Evolutionary conservation across 1,140 invertebrate species (phyloP), one percentile per base, ranked within the genome.

Genomic region (Drosophila gunungcola): DNA sequence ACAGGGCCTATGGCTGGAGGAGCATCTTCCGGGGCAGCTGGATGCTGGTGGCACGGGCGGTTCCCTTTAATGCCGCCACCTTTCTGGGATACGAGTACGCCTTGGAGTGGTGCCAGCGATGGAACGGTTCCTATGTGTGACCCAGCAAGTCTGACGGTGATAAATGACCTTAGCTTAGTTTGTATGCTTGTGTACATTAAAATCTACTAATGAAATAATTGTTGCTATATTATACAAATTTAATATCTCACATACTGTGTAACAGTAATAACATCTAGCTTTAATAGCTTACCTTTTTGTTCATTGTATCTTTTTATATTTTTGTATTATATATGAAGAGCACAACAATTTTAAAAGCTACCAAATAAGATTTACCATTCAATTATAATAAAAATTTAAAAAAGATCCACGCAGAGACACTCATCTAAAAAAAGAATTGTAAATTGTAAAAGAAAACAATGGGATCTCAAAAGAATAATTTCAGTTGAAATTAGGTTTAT

Each of bases 61-160:
- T 97, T 91, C 95, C 95, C 0, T 94, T 95, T 3, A 96, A 96
- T 91, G 95, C 95, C 10, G 94, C 94, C 27, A 95, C 94, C 29
- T 96, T 97, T 91, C 89, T 95, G 41, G 94, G 94, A 4, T 96
- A 96, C 89, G 95, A 95, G 83, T 91, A 80, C 25, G 89, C 82
- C 12, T 51, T 93, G 65, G 85, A 92, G 48, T 73, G 83, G 75
- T 92, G 91, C 52, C 90, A 91, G 41, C 29, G 41, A 16, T 73
- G 55, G 67, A 57, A 58, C 25, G 73, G 62, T 9, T 67, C 61
- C 1, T 67, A 62, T 25, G 56, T 77, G 52, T 45, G 49, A 55
- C 54, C 54, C 43, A 29, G 29, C 5, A 48, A 5, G 29, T 13
- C 41, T 29, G 21, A 34, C 7, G 4, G 53, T 32, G 52, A 54